A percentile compares a stretch with the other conserved stretches of the same genome.
Conservation (phyloP, 2,888 invertebrate species). For the Chrysolina oricalcia region DNA sequence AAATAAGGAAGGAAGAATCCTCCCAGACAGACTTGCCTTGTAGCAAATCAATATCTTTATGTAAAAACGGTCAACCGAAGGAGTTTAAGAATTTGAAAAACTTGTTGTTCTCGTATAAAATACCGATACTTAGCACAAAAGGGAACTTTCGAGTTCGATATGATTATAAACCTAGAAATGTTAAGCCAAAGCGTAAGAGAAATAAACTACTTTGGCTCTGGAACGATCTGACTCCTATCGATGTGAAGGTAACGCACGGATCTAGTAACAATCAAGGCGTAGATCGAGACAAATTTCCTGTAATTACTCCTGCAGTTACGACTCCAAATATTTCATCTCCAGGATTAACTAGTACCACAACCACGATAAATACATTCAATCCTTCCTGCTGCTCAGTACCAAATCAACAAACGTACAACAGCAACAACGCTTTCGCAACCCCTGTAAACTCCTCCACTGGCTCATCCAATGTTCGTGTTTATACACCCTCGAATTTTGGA, state of each 20-base stretch:
- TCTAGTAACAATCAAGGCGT: neutral
- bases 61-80: neutral
- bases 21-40: constrained; percentile 30
- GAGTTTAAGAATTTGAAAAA: constrained; percentile 35
- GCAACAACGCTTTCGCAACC: too few relatives aligned
- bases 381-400: too few relatives aligned
- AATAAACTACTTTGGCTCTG: constrained; percentile 33
- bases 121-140: constrained; percentile 26
- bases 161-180: neutral
- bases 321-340: too few relatives aligned
- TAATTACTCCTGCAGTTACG: too few relatives aligned
- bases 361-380: too few relatives aligned
- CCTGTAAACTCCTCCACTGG: too few relatives aligned
- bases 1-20: neutral
- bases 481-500: too few relatives aligned
- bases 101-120: constrained; percentile 28
- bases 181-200: neutral
- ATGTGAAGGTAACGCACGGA: constrained; percentile 4
- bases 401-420: too few relatives aligned
- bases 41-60: constrained; percentile 9
- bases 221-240: constrained; percentile 35
- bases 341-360: too few relatives aligned
- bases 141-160: constrained; percentile 33
- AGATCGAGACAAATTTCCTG: too few relatives aligned
- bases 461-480: too few relatives aligned